Evolutionary conservation across 2,113 vertebrate species (phyloP).

Genomic region (Psilopsiagon aurifrons): DNA sequence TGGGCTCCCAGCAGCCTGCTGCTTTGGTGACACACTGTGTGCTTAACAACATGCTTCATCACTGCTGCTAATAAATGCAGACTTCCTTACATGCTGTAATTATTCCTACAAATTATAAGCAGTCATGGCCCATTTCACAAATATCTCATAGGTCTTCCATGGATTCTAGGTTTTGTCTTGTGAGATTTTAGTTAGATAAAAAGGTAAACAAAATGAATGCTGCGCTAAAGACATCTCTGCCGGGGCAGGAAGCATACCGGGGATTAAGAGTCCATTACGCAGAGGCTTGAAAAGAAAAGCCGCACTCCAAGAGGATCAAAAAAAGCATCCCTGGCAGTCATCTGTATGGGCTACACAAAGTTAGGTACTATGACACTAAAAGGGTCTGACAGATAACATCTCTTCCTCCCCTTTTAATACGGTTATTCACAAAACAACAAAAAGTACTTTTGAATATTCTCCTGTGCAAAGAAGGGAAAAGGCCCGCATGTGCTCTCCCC

Average conservation of each 20-base stretch:
- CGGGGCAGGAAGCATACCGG: slow-evolving; percentile 31
- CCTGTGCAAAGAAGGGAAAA: not conserved
- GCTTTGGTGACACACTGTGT: slow-evolving; percentile 63
- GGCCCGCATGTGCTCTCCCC: not conserved
- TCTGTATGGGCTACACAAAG: slow-evolving; percentile 63
- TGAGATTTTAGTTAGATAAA: not conserved
- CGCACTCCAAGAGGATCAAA: slow-evolving; percentile 56
- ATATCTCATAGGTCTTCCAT: slow-evolving; percentile 39
- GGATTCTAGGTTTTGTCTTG: not conserved
- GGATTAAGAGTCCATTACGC: slow-evolving; percentile 70
- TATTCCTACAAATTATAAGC: slow-evolving; percentile 66
- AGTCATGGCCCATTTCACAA: slow-evolving; percentile 64
- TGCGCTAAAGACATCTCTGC: slow-evolving; percentile 48
- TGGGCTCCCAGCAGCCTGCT: slow-evolving; percentile 62
- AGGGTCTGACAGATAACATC: slow-evolving; percentile 71
- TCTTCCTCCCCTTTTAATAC: slow-evolving; percentile 68
- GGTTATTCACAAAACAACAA: slow-evolving; percentile 61
- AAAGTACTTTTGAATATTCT: slow-evolving; percentile 65
- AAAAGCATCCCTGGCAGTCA: slow-evolving; percentile 63
- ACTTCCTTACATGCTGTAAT: slow-evolving; percentile 57
- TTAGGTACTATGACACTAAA: slow-evolving; percentile 70
- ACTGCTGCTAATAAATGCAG: slow-evolving; percentile 65
- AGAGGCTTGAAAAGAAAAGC: slow-evolving; percentile 64
- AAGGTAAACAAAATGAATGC: slow-evolving; percentile 35
- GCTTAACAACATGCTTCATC: slow-evolving; percentile 65